These are phyloP conservation scores for Papilio machaon DNA, from an alignment of 1,140 invertebrate species.

Conservation along the genomic window DNA sequence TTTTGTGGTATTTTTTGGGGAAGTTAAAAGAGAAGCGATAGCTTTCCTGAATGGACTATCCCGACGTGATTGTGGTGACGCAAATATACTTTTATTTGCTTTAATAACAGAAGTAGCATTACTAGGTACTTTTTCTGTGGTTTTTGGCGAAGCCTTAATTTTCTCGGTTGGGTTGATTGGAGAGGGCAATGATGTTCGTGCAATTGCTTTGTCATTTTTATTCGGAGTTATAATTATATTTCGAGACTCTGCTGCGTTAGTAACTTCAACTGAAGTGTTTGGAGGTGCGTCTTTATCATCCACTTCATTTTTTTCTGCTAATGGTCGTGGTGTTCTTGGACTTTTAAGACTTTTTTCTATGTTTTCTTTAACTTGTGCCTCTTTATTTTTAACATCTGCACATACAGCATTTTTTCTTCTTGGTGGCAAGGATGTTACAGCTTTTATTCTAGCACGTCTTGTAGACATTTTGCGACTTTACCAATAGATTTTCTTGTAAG, in stretches of 20 bases:
- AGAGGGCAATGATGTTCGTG: not conserved
- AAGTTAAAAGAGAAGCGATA: conserved; percentile 50
- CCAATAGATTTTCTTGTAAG: not conserved
- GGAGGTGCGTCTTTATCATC: conserved; percentile 37
- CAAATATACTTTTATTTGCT: conserved; percentile 34
- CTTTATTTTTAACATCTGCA: conserved; percentile 54
- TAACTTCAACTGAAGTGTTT: not conserved
- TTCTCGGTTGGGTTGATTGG: not conserved
- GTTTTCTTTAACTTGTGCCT: conserved; percentile 43
- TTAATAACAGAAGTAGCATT: conserved; percentile 13
- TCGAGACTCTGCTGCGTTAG: not conserved
- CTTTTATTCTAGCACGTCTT: conserved; percentile 76
- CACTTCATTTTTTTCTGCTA: conserved; percentile 39
- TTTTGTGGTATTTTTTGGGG: conserved; percentile 47
- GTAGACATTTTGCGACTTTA: conserved; percentile 63
- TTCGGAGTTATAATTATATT: conserved; percentile 33
- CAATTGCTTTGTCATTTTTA: not conserved
- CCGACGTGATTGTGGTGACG: conserved; percentile 45
- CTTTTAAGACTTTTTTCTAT: conserved; percentile 50
- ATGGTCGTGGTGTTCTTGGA: conserved; percentile 46
- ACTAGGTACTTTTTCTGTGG: conserved; percentile 6
- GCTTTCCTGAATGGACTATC: conserved; percentile 45
- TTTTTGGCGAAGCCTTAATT: conserved; percentile 1
- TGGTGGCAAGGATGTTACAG: conserved; percentile 70
- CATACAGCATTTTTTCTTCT: conserved; percentile 68